Base-by-base conservation (phyloP, 1,140 invertebrate species). In the Aphelinus atriplicis region DNA sequence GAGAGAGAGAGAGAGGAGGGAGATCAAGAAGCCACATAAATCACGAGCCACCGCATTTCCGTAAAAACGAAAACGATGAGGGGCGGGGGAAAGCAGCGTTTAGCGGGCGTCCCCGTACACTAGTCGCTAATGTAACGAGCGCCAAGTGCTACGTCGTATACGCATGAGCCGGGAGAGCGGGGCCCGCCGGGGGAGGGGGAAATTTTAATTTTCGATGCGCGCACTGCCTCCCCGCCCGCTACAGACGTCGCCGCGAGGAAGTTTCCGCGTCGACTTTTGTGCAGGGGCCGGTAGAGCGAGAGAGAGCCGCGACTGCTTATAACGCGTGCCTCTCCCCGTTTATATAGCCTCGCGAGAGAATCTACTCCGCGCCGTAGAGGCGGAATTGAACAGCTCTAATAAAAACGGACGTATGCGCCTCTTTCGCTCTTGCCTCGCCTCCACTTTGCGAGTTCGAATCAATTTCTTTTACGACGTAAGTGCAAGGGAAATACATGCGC, bases 401-500 rank as follows among this genome's bases (percentile, higher is more conserved):
- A 68, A 68, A 57, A 68, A 57, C 10, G 65, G 6, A 26, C 66
- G 66, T 65, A 65, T 47, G 45, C 51, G 42, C 62, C 2, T 3
- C 45, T 46, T 26, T 51, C 51, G 57, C 26, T 51, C 50, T 62
- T 50, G n/a, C 60, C 53, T 42, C 48, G 26, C 26, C 46, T 55
- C 47, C 51, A 55, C 50, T 63, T 47, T 53, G 1, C 58, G 50
- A 46, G 9, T 55, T 63, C 56, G 57, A 74, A 68, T 74, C 65
- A 63, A 74, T 74, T 74, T 55, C 57, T 68, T 74, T 74, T 68
- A 74, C 48, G 58, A 53, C 50, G 45, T 42, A 60, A 56, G 5
- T 43, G 47, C 1, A 55, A 47, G 58, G 51, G 46, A 68, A 74
- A 47, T 63, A 56, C 53, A 64, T 42, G 53, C 26, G 26, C 26